These are phyloP conservation scores for Takifugu rubripes DNA, from an alignment of 2,797 vertebrate genomes.

Conservation along the genomic window DNA sequence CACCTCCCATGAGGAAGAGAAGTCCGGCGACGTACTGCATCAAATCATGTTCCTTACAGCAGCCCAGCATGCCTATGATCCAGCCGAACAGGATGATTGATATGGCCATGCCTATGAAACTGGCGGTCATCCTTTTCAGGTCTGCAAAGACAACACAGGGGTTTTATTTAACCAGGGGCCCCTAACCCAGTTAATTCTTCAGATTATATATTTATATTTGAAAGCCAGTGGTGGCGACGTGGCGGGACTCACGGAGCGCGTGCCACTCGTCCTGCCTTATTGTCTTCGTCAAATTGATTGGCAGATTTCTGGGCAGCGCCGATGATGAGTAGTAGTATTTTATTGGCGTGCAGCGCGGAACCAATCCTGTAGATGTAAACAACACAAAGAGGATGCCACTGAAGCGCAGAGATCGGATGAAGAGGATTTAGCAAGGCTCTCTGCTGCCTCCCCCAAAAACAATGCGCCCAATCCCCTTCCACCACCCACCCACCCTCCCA, in stretches of 20 bases:
- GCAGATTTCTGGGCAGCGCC: conserved; percentile 84
- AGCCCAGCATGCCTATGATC: conserved; percentile 89
- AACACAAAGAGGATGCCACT: conserved; percentile 55
- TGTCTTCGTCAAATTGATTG: conserved; percentile 87
- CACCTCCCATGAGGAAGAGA: conserved; percentile 95
- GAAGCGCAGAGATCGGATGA: conserved; percentile 39
- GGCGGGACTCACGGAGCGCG: conserved; percentile 84
- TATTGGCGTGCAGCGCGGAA: conserved; percentile 85
- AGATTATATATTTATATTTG: not conserved
- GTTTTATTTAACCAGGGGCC: conserved; percentile 5
- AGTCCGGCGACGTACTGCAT: conserved; percentile 97
- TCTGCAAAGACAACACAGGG: conserved; percentile 64
- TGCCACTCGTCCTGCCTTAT: conserved; percentile 94
- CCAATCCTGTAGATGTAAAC: conserved; percentile 79
- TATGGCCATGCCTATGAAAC: conserved; percentile 91
- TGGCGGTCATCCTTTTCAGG: conserved; percentile 90
- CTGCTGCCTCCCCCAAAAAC: conserved; percentile 24
- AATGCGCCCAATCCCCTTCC: conserved; percentile 29
- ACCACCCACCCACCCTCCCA: conserved; percentile 19
- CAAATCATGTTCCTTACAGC: conserved; percentile 89
- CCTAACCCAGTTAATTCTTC: conserved; percentile 6
- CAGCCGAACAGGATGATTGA: conserved; percentile 93
- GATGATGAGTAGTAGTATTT: conserved; percentile 94
- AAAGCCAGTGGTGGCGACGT: not conserved
- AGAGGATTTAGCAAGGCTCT: conserved; percentile 46